Conservation (phyloP, 2,113 vertebrate species). For the Peucedramus taeniatus region DNA sequence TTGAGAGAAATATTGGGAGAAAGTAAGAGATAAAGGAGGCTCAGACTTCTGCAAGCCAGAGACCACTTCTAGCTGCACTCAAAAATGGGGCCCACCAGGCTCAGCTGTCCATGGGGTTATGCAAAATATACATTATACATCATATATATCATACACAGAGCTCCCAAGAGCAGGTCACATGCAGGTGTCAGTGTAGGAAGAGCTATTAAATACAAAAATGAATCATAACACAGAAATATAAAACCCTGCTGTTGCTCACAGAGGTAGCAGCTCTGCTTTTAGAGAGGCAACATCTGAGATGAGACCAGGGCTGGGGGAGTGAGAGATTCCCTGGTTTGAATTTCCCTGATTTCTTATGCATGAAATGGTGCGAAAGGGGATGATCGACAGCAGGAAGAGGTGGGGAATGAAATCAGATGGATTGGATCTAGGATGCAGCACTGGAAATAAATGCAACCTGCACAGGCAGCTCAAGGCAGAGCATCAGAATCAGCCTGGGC, state of each 20-base stretch:
- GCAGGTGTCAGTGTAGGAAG: background rate
- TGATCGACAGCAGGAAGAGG: background rate
- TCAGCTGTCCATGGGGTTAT: background rate
- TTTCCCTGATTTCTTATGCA: background rate
- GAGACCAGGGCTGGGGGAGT: background rate
- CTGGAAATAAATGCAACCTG: background rate
- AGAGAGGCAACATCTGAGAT: background rate
- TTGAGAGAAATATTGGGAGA: background rate
- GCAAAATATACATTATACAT: background rate
- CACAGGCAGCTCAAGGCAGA: background rate
- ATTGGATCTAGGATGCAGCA: background rate
- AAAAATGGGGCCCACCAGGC: background rate
- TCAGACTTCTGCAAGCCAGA: background rate
- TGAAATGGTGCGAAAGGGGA: background rate
- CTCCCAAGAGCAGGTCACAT: background rate
- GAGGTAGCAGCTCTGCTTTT: background rate
- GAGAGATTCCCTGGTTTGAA: background rate
- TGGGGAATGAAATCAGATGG: background rate
- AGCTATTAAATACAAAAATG: background rate
- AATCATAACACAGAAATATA: background rate
- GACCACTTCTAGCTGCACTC: background rate
- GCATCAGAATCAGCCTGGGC: background rate
- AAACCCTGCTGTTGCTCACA: background rate
- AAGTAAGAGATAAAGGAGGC: background rate
- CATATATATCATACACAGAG: background rate